Conservation (phyloP, 2,113 vertebrate genomes). For the Dryoscopus gambensis region DNA sequence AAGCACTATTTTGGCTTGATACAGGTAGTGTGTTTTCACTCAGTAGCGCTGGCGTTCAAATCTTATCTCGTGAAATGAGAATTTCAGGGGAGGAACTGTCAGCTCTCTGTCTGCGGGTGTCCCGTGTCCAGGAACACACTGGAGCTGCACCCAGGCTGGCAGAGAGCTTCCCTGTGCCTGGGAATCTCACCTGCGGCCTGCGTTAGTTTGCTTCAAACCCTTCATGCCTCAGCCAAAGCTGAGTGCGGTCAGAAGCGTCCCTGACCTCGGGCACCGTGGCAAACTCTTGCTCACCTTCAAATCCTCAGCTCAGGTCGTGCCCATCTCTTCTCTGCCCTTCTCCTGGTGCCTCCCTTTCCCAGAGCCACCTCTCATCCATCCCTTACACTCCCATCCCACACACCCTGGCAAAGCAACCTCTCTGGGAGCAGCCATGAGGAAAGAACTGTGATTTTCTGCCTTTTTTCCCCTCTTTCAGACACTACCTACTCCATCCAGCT, state of each 20-base stretch:
- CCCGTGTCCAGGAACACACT: not conserved
- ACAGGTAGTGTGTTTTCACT: conserved; percentile 18
- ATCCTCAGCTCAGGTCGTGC: not conserved
- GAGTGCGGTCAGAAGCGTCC: rapidly evolving
- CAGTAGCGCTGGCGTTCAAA: not conserved
- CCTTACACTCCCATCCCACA: not conserved
- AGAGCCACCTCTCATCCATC: not conserved
- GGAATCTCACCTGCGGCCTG: not conserved
- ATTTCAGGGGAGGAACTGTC: not conserved
- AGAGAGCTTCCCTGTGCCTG: rapidly evolving
- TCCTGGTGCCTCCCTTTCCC: not conserved
- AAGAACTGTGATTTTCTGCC: not conserved
- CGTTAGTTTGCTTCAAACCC: not conserved
- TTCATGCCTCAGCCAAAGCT: not conserved
- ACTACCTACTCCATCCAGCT: not conserved
- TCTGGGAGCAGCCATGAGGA: not conserved
- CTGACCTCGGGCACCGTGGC: not conserved
- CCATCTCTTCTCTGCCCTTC: not conserved
- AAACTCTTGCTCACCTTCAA: not conserved
- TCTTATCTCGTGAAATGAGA: not conserved
- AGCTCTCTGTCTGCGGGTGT: not conserved
- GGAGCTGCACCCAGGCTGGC: not conserved
- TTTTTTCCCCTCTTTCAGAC: not conserved
- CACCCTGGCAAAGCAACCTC: not conserved
- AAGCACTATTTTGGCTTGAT: not conserved